Percentiles rank a stretch among this genome's conserved stretches.
phyloP scores from a whole-genome alignment of 2,113 vertebrate genomes.

The Paradoxurus hermaphroditus region DNA sequence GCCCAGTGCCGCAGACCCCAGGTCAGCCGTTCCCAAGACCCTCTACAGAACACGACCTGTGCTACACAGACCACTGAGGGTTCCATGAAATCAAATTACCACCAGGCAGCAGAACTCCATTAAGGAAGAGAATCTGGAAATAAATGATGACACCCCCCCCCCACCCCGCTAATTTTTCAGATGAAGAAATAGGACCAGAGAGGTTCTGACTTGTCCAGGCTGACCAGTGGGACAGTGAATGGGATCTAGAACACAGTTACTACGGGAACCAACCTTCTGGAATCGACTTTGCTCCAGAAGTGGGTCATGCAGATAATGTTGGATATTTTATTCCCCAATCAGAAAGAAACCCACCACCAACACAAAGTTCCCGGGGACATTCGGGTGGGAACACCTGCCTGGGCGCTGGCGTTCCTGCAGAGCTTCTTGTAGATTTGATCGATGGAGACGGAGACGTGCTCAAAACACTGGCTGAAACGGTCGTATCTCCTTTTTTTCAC shows the following conservation, averaged over 20 bases:
- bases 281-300: background rate
- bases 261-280: background rate
- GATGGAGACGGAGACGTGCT: conserved; percentile 89
- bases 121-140: background rate
- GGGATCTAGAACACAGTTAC: background rate
- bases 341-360: background rate
- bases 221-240: background rate
- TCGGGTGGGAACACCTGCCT: conserved; percentile 83
- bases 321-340: background rate
- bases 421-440: conserved; percentile 96
- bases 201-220: background rate
- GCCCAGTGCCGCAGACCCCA: background rate
- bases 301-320: background rate
- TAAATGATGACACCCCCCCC: background rate
- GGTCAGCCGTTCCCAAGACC: background rate
- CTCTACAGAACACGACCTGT: background rate
- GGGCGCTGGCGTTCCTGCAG: conserved; percentile 92
- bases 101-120: background rate
- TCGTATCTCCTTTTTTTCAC: conserved; percentile 89
- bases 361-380: background rate
- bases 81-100: background rate
- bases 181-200: background rate
- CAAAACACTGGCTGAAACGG: conserved; percentile 92
- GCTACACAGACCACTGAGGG: background rate
- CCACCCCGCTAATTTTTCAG: background rate